Percentiles rank a stretch among this genome's conserved stretches.
phyloP scores from a whole-genome alignment of 2,888 invertebrate genomes.

The Tetheella fluctuosa region DNA sequence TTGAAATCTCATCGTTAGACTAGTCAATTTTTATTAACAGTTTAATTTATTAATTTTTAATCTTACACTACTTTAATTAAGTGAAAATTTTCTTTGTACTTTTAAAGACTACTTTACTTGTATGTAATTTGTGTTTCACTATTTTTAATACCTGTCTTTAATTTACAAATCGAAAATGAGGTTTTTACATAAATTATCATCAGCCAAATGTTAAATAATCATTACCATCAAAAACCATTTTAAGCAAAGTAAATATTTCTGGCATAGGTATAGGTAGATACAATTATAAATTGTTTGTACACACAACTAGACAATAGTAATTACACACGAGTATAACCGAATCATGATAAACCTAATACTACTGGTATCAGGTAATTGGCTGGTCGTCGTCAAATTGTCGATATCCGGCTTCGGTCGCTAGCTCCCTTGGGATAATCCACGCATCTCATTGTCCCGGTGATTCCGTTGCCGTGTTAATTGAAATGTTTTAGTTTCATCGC shows the following conservation, averaged over 20 bases:
- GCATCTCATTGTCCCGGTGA: conserved; percentile 28
- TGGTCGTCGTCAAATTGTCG: conserved; percentile 43
- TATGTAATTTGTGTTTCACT: too few relatives aligned
- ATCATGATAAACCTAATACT: conserved; percentile 8
- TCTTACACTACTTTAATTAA: too few relatives aligned
- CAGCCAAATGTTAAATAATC: too few relatives aligned
- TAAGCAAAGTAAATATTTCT: too few relatives aligned
- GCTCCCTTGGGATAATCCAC: conserved; percentile 42
- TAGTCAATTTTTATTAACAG: conserved; percentile 11
- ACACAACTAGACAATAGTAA: neutral
- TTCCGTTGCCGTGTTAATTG: conserved; percentile 29
- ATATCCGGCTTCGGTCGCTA: conserved; percentile 33
- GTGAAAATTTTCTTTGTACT: too few relatives aligned
- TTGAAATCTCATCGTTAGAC: conserved; percentile 52
- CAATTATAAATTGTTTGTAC: too few relatives aligned
- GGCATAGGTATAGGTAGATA: too few relatives aligned
- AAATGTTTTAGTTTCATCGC: conserved; percentile 42
- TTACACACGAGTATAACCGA: neutral
- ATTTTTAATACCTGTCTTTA: too few relatives aligned
- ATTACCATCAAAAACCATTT: too few relatives aligned
- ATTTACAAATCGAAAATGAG: too few relatives aligned
- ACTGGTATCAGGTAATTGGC: conserved; percentile 44
- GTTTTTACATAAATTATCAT: too few relatives aligned
- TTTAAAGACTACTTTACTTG: too few relatives aligned
- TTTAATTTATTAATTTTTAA: neutral